These are phyloP conservation scores for Hypotaenidia okinawae DNA, from an alignment of 2,797 vertebrate species.

Conservation along the genomic window DNA sequence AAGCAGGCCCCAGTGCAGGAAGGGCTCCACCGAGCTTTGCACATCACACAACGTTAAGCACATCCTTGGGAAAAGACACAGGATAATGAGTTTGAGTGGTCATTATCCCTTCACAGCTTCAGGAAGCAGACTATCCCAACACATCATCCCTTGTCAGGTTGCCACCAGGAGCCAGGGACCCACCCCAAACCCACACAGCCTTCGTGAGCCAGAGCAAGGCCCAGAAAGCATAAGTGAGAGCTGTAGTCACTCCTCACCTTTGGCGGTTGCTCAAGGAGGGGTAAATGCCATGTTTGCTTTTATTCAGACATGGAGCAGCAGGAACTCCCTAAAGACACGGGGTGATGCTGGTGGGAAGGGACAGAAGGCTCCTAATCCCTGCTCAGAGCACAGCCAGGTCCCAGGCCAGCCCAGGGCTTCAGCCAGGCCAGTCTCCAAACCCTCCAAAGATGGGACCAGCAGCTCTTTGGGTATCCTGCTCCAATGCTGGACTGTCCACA, in stretches of 20 bases:
- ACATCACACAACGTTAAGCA: neutral
- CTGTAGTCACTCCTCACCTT: neutral
- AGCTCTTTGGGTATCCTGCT: too few species aligned
- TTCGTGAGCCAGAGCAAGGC: neutral
- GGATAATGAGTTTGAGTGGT: neutral
- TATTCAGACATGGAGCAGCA: accelerated
- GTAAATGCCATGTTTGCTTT: neutral
- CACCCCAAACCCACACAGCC: neutral
- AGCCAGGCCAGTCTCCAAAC: too few species aligned
- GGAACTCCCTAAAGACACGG: accelerated
- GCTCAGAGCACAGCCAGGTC: neutral
- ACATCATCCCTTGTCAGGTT: accelerated
- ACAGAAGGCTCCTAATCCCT: neutral
- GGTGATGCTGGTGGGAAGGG: neutral
- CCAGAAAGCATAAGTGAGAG: neutral
- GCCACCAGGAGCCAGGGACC: neutral
- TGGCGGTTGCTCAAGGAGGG: neutral
- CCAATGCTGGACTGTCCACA: too few species aligned
- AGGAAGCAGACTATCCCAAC: neutral
- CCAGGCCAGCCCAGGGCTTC: neutral
- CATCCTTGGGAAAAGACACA: neutral
- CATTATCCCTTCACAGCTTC: neutral
- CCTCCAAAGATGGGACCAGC: neutral
- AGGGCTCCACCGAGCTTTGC: neutral
- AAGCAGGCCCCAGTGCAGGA: too few species aligned